A percentile compares a stretch with the other conserved stretches of the same genome.
These are phyloP conservation scores for Ferdinandea cuprea DNA, from an alignment of 2,888 invertebrate species.

Conservation along the genomic window DNA sequence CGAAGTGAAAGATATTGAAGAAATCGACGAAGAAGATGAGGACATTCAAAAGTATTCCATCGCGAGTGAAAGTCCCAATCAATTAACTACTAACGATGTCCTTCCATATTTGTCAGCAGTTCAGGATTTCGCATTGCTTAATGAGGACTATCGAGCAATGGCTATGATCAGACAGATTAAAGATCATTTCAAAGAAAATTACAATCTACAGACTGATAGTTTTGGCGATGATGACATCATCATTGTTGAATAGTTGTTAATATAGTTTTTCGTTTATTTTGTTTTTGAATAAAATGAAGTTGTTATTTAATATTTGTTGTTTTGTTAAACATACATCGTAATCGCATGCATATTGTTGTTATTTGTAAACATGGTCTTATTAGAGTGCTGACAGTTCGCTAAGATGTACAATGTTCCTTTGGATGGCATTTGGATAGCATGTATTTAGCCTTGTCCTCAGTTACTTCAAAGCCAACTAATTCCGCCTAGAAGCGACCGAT, in stretches of 20 bases:
- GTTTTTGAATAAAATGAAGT: conserved; percentile 38
- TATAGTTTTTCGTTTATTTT: not conserved
- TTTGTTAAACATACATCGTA: not conserved
- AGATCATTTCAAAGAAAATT: conserved; percentile 79
- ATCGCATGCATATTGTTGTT: too few relatives aligned
- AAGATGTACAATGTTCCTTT: too few relatives aligned
- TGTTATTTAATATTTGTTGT: conserved; percentile 7
- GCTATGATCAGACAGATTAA: conserved; percentile 80
- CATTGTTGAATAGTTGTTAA: conserved; percentile 77
- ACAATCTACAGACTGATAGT: conserved; percentile 23
- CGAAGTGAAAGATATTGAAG: not conserved
- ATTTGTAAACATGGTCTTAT: too few relatives aligned
- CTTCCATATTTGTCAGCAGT: conserved; percentile 80
- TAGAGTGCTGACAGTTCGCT: too few relatives aligned
- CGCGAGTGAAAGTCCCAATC: conserved; percentile 38
- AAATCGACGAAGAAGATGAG: not conserved
- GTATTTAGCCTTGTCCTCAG: too few relatives aligned
- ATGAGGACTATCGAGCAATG: conserved; percentile 79
- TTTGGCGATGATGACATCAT: conserved; percentile 80
- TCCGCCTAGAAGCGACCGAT: too few relatives aligned
- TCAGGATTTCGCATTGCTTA: conserved; percentile 80
- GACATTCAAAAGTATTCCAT: not conserved
- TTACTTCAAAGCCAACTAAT: too few relatives aligned
- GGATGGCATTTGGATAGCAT: too few relatives aligned
- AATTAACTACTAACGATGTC: conserved; percentile 73